Base-by-base conservation (phyloP, 1,140 invertebrate species). In the Trachelipus rathkii region DNA sequence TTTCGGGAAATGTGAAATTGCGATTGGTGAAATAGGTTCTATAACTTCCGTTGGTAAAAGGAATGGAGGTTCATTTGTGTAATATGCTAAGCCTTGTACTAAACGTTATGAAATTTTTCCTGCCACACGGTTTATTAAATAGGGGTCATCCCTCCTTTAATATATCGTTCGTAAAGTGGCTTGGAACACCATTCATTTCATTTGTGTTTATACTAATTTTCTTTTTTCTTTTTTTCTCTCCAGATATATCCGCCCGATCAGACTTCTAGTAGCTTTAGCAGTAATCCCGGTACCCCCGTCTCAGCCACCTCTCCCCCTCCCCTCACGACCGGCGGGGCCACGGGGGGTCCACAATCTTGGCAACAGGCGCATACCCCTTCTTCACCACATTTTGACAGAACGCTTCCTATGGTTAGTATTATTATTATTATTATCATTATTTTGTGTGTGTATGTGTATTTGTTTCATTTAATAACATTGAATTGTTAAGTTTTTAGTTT, bases 221-320 rank as follows among this genome's bases (percentile, higher is more conserved):
- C n/a, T n/a, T n/a, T n/a, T 10, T 50, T 50, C 50, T 2, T 19
- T 19, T 19, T 15, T 19, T 8, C 50, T 8, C 11, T 8, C 50
- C 50, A 94, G 92, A 94, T 95, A 84, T 95, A 94, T 87, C 90
- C 92, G 73, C 89, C 91, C 81, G 93, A 95, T 85, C 93, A 95
- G 86, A 93, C 93, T 87, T 90, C 91, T 84, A 94, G 92, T 85
- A 96, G 93, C 88, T 96, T 95, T 87, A 93, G 93, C 86, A 94
- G 93, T 83, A 95, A 95, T 84, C 94, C 94, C 81, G 85, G 86
- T 71, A 87, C 87, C 23, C 87, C 87, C 44, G 86, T 87, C 24
- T 87, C 86, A 24, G 87, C 87, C 46, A 94, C 92, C 87, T 93
- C 93, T 77, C 92, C 94, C 68, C 93, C 92, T 75, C 93, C 91